Evolutionary conservation across 2,888 invertebrate species (phyloP), one percentile per base, ranked within the genome.

Genomic region (Eupithecia inturbata): DNA sequence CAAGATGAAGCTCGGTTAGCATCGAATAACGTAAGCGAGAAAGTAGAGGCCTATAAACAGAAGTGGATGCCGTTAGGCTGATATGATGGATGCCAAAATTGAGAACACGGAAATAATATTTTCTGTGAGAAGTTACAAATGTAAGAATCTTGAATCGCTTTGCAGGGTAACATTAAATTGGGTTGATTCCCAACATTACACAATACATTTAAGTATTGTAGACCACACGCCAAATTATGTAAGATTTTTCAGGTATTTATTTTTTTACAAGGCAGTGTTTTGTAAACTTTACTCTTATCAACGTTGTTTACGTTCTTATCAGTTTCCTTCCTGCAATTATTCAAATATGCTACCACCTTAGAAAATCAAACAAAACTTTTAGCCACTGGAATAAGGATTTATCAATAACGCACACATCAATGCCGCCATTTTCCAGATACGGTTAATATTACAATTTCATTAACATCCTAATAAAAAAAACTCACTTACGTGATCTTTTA

Each of bases 221-320:
- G 28, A 57, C 36, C 22, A 64, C 14, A 67, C 12, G 57, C 39
- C 14, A 9, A 49, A 63, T 74, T 74, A 70, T 53, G 41, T 73
- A 73, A 73, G 39, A 31, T 70, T 60, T 62, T 28, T 2, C 19
- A 31, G 28, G 62, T 19, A 31, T 31, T 62, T 57, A 57, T 26
- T 26, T 22, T 45, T 14, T 57, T 9, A 10, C 22, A 22, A 3
- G 9, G 19, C 22, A 12, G 57, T 26, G 28, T n/a, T 62, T 39
- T 45, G 22, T 45, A 60, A 70, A 57, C 14, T 49, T 60, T 19
- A n/a, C n/a, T 73, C 57, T 49, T 79, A 78, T 73, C 74, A 73
- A 16, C 62, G 68, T 77, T 85, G 80, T 85, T 87, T 86, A 85
- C 84, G 79, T 85, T 78, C 73, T 86, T 87, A 87, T 86, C 86